Percentiles rank a stretch among this genome's conserved stretches.
Conservation (phyloP, 2,888 invertebrate species). For the Plagodis dolabraria region DNA sequence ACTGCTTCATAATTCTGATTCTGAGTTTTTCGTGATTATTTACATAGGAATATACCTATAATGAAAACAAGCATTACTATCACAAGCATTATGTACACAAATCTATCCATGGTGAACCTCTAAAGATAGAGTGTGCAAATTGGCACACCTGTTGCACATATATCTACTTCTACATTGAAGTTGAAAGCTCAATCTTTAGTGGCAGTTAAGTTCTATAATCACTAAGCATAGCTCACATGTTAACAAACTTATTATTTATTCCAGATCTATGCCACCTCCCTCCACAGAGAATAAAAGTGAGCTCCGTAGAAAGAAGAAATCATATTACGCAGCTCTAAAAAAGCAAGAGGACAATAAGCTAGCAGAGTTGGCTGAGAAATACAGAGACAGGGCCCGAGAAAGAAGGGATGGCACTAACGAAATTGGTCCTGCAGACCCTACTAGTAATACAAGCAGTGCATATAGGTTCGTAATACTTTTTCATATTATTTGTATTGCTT, state of each 20-base stretch:
- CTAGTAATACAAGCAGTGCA: slow-evolving; percentile 92
- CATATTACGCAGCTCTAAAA: slow-evolving; percentile 96
- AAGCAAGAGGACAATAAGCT: slow-evolving; percentile 98
- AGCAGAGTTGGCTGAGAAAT: slow-evolving; percentile 96
- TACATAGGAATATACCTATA: no score
- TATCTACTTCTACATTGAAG: no score
- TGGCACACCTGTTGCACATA: no score
- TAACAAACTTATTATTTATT: slow-evolving; percentile 1
- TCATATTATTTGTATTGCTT: neutral
- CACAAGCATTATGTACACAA: no score
- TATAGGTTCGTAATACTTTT: slow-evolving; percentile 76
- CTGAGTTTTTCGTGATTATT: no score
- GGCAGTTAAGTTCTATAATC: no score
- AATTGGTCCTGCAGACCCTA: slow-evolving; percentile 92
- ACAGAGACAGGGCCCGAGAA: slow-evolving; percentile 95
- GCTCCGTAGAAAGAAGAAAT: slow-evolving; percentile 95
- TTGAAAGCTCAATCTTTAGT: no score
- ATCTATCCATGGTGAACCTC: no score
- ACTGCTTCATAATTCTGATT: no score
- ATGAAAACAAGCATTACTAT: no score
- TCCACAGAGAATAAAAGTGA: slow-evolving; percentile 90
- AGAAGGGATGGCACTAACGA: slow-evolving; percentile 95
- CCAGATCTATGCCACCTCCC: slow-evolving; percentile 78
- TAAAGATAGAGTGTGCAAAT: no score
- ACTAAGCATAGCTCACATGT: neutral